Evolutionary conservation across 2,888 invertebrate genomes (phyloP), one percentile per base, ranked within the genome.

Genomic region (Stenolophus ochropezus): DNA sequence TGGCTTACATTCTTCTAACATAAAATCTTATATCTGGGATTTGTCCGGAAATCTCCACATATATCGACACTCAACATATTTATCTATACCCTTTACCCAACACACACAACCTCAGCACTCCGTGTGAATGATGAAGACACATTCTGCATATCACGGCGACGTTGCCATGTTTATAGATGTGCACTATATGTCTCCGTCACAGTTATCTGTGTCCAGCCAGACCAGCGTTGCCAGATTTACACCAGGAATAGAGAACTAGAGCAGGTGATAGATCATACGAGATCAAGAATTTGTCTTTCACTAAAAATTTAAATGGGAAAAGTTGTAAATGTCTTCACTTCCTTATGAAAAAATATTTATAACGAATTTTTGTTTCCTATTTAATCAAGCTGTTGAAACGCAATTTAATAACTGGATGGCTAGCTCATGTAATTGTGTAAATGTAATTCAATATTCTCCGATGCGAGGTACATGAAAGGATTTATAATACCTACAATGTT

Each of bases 121-220:
- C 11, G 58, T 61, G 21, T 25, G 61, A 61, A 21, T 23, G 61
- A 61, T 61, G 61, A 61, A 61, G 61, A 61, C 61, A 23, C 23
- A 61, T 61, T 61, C 23, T 61, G 61, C 21, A 61, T 61, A 61
- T 61, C 61, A 21, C 14, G 23, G 21, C 61, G 23, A 25, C 14
- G 61, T 56, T 56, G 56, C 61, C 61, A 61, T 25, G 61, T 61
- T 25, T 61, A 61, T 61, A 61, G 61, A 61, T 61, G 61, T 61
- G 61, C 14, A n/a, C 61, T 25, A 61, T 61, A 61, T 23, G 61
- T 61, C 61, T 14, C 23, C 23, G 61, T 61, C 61, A 61, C 11
- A 23, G 61, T 25, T 61, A 61, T 61, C 61, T 23, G 23, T 61
- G 61, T 61, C 61, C 61, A 21, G 23, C 61, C 18, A 61, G 61